phyloP scores from a whole-genome alignment of 2,113 vertebrate species.

The Pagrus major region DNA sequence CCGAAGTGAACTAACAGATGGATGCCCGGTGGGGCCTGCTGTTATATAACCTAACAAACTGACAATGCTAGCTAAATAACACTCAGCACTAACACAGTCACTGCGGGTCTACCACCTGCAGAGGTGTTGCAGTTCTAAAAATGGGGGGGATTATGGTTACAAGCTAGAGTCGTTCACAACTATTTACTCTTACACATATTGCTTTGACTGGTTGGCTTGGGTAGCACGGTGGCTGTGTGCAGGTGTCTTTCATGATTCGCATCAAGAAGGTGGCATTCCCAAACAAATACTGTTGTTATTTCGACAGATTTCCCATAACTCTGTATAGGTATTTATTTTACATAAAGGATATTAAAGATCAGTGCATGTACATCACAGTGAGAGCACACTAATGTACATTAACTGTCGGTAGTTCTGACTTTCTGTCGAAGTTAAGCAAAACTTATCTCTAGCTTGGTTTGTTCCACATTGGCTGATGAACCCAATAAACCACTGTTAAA shows the following conservation, averaged over 20 bases:
- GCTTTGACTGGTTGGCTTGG: not conserved
- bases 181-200: not conserved
- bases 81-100: slow-evolving; percentile 38
- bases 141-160: slow-evolving; percentile 1
- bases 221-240: not conserved
- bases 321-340: not conserved
- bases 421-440: not conserved
- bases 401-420: not conserved
- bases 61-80: slow-evolving; percentile 60
- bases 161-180: slow-evolving; percentile 1
- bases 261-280: not conserved
- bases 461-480: not conserved
- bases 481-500: not conserved
- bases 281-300: not conserved
- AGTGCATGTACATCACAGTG: not conserved
- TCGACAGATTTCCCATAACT: not conserved
- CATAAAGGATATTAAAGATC: not conserved
- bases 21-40: slow-evolving; percentile 67
- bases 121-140: slow-evolving; percentile 28
- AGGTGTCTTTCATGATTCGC: not conserved
- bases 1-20: slow-evolving; percentile 72
- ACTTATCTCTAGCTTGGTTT: not conserved
- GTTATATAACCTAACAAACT: slow-evolving; percentile 74
- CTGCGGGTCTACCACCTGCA: slow-evolving; percentile 34
- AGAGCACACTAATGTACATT: not conserved